phyloP scores from a whole-genome alignment of 2,113 vertebrate species.

The Sprattus sprattus region DNA sequence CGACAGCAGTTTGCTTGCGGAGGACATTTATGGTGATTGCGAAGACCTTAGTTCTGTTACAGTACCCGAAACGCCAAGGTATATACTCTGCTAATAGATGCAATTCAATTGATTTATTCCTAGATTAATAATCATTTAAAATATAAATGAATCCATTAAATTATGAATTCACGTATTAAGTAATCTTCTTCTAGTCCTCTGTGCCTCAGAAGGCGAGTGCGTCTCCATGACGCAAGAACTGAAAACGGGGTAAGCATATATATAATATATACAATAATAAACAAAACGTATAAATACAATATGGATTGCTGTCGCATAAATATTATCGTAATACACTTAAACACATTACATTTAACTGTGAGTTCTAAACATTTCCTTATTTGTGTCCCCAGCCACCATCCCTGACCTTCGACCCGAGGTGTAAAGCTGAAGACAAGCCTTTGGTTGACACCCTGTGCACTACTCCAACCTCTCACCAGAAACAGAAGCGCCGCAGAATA shows the following conservation, averaged over 20 bases:
- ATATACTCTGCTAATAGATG: not conserved
- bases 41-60: slow-evolving; percentile 30
- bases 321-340: not conserved
- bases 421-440: not conserved
- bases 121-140: not conserved
- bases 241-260: not conserved
- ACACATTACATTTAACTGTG: not conserved
- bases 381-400: slow-evolving; percentile 24
- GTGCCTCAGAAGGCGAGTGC: not conserved
- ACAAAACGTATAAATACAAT: too few relatives aligned
- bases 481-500: slow-evolving; percentile 54
- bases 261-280: too few relatives aligned
- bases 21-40: slow-evolving; percentile 27
- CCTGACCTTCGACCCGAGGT: not conserved
- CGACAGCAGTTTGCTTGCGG: slow-evolving; percentile 45
- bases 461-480: slow-evolving; percentile 34
- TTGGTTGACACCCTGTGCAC: slow-evolving; percentile 29
- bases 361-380: not conserved
- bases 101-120: not conserved
- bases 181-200: not conserved
- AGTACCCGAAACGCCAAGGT: slow-evolving; percentile 73
- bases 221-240: not conserved
- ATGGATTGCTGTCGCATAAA: not conserved
- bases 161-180: not conserved
- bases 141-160: not conserved